Evolutionary conservation across 2,888 invertebrate genomes (phyloP).

Genomic region (Tenthredo notha): DNA sequence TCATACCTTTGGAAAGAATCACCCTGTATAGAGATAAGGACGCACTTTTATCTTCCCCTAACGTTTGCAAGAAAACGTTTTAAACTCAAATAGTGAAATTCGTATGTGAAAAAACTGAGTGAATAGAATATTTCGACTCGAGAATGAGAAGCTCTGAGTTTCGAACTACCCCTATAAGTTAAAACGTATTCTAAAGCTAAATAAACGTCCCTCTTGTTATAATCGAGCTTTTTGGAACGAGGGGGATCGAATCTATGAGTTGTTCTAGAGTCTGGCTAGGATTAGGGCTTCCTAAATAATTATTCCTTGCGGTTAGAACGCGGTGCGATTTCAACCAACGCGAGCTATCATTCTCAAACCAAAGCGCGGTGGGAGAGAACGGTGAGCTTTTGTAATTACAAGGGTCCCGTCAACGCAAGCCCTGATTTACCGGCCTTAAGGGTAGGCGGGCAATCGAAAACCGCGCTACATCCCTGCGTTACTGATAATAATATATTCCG

Average conservation of each 20-base stretch:
- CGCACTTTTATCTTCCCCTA: no score
- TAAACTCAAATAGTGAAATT: no score
- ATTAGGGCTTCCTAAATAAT: constrained; percentile 25
- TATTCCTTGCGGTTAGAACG: constrained; percentile 10
- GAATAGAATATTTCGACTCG: not conserved
- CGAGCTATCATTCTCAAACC: not conserved
- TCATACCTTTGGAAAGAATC: no score
- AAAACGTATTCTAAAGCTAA: not conserved
- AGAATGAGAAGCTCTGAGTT: not conserved
- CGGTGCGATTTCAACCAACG: not conserved
- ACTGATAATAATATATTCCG: constrained; percentile 24
- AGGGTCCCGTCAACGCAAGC: constrained; percentile 51
- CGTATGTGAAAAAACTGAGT: no score
- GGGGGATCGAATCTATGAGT: constrained; percentile 16
- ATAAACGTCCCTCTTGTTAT: constrained; percentile 16
- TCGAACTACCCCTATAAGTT: not conserved
- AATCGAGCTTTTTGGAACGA: not conserved
- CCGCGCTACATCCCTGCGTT: constrained; percentile 28
- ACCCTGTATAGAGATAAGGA: no score
- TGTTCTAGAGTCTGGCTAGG: not conserved
- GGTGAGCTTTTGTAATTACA: constrained; percentile 54
- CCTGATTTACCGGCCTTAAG: constrained; percentile 51
- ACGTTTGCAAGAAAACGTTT: no score
- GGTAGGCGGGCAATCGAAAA: not conserved
- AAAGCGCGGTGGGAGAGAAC: not conserved